Base-by-base conservation (phyloP, 2,797 vertebrate species). In the Uromys caudimaculatus region DNA sequence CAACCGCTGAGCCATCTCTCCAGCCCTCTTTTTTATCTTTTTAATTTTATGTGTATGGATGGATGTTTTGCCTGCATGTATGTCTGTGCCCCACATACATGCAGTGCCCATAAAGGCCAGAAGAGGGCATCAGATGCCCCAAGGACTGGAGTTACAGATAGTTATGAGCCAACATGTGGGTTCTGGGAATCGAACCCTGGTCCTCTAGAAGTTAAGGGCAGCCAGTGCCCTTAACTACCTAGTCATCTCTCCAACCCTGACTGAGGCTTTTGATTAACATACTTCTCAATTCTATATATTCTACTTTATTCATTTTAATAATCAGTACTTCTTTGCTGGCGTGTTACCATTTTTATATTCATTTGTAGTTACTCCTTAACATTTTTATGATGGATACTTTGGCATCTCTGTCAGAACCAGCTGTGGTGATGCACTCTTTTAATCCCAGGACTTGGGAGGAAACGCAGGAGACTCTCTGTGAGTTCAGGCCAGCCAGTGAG, bases 221-320 rank as follows among this genome's bases (percentile, higher is more conserved):
- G 27, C 38, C 69, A 32, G 69, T 32, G 27, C 3, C 1, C 6
- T 58, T 75, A 56, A 56, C 52, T 41, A 19, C 52, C 2, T n/a
- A 44, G 52, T 16, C 86, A 21, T 41, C 8, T 7, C 35, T 54
- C 35, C 67, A 88, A 24, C 52, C 85, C 24, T 11, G 27, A 44
- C 50, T 83, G 91, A 77, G 44, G 29, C 9, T 92, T 87, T 91
- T 88, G 67, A 38, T 92, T 88, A 64, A 75, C 77, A 4, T 82
- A n/a, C 58, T 79, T 89, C 79, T 83, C 62, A 60, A 64, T 56
- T 84, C 62, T 93, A 7, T 75, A 83, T 84, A 76, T 56, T 77
- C 71, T 90, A 69, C 60, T 87, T 89, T 85, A 29, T 76, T 87
- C 24, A 77, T 87, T 87, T 82, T 77, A 89, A 54, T 91, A 50